Percentiles rank a stretch among this genome's conserved stretches.
phyloP scores from a whole-genome alignment of 2,113 vertebrate species.

The human region GRCh38 chr6:55333501-55334000 shows the following conservation, averaged over 20 bases:
- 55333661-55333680: not conserved
- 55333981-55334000: not conserved
- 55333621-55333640: not conserved
- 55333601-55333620: not conserved
- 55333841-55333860: slow-evolving; percentile 80
- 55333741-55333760: slow-evolving; percentile 52
- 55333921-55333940: slow-evolving; percentile 81
- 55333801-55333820: slow-evolving; percentile 83
- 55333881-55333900: slow-evolving; percentile 85
- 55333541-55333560: not conserved
- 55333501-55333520: not conserved
- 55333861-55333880: slow-evolving; percentile 85
- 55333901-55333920: slow-evolving; percentile 80
- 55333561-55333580: not conserved
- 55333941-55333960: slow-evolving; percentile 84
- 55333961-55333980: not conserved
- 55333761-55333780: slow-evolving; percentile 64
- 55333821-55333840: slow-evolving; percentile 87
- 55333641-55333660: not conserved
- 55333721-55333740: not conserved
- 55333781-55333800: slow-evolving; percentile 85
- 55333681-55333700: not conserved
- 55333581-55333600: not conserved
- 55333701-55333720: not conserved
- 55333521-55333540: not conserved